Evolutionary conservation across 2,888 invertebrate genomes (phyloP).

Genomic region (Cosmia trapezina): DNA sequence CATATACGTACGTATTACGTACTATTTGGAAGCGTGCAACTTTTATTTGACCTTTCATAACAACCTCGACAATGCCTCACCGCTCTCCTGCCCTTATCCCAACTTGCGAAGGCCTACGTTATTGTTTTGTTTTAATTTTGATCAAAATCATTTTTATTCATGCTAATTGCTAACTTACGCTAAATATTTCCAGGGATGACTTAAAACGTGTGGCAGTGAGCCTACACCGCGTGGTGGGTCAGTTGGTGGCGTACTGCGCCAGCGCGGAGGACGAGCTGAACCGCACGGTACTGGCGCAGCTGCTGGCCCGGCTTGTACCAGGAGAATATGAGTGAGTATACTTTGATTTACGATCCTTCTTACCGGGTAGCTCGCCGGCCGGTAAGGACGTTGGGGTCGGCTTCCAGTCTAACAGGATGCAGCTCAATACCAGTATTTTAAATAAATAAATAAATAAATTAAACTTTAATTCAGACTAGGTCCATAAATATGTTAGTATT

Average conservation of each 20-base stretch:
- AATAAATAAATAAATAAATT: no score
- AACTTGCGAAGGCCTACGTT: background rate
- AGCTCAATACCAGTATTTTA: no score
- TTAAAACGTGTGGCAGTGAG: conserved; percentile 92
- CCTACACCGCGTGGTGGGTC: conserved; percentile 92
- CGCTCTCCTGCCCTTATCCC: background rate
- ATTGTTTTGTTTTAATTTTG: background rate
- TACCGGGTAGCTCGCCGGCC: no score
- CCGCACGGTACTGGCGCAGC: conserved; percentile 92
- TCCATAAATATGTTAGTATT: no score
- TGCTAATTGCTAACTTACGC: background rate
- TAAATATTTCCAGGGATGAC: conserved; percentile 89
- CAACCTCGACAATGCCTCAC: background rate
- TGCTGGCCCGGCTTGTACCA: conserved; percentile 83
- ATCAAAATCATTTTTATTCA: background rate
- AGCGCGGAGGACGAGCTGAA: conserved; percentile 95
- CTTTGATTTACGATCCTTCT: background rate
- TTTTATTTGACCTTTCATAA: background rate
- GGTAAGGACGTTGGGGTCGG: no score
- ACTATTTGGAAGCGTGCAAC: background rate
- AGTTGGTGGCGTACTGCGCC: conserved; percentile 93
- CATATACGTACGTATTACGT: background rate
- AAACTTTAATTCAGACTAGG: no score
- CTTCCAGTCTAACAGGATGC: no score
- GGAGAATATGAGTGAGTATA: conserved; percentile 66